Evolutionary conservation across 2,797 vertebrate species (phyloP), one percentile per base, ranked within the genome.

Genomic region (Peromyscus nudipes): DNA sequence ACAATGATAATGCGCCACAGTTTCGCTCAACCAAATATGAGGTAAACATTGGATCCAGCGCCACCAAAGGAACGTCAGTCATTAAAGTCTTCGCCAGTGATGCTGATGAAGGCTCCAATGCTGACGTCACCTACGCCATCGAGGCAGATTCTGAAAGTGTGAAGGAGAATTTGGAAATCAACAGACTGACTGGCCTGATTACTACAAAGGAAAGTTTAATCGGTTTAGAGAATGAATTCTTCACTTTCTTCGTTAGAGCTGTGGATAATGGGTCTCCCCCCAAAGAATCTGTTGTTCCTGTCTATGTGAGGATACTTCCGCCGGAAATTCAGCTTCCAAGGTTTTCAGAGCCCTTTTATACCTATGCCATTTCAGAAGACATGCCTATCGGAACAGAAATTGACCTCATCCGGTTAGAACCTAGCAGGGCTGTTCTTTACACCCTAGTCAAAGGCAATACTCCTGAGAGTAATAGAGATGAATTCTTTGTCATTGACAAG

Each of bases 1-100:
- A 99, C 98, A 99, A 99, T 91, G 99, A 99, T 97, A 99, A 99
- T 13, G 98, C 99, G n/a, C 99, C 99, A 27, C 99, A 99, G n/a
- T 99, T 99, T 97, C 99, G 99, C 97, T 99, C 99, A 89, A 98
- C 98, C 5, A 99, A 99, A 57, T 99, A 99, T 95, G 99, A 99
- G 98, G 99, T 99, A 62, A 99, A 99, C 80, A 98, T 99, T 8
- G 99, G 99, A 16, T 99, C 99, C n/a, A 98, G 98, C 79, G 99
- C 98, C 87, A 98, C 99, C 43, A 99, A 99, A 82, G 99, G 99
- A 96, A 99, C 99, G 19, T 99, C 99, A 0, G 99, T 99, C 84
- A 82, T 99, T 87, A 99, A 99, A 98, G 98, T 99, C 49, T 98
- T 99, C 37, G 99, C 99, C 3, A 99, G 99, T 12, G 99, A 99